Evolutionary conservation across 2,113 vertebrate species (phyloP), one percentile per base, ranked within the genome.

Genomic region (Pterocles gutturalis): DNA sequence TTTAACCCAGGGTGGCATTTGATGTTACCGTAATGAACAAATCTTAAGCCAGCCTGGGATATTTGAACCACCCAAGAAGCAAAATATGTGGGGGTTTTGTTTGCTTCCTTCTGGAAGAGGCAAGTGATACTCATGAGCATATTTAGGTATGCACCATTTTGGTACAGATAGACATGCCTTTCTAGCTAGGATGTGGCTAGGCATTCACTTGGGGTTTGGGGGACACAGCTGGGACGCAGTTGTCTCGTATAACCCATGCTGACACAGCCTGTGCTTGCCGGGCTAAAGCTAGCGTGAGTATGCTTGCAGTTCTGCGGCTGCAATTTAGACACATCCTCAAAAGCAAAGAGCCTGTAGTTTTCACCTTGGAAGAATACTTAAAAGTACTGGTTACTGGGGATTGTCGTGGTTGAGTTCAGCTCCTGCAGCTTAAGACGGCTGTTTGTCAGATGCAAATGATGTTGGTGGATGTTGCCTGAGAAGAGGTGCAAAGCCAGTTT

Each of bases 131-230:
- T 70, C n/a, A 0, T 0, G 10, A 6, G 9, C 28, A 6, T n/a
- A 14, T 60, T 88, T 49, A 70, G n/a, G 8, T 38, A 20, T 0
- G 1, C 1, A 2, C 26, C 12, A 2, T 61, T 72, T 78, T 3
- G 2, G 54, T 51, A 7, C 9, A 21, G 48, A 11, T 28, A 34
- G 34, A 28, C 22, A 3, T 3, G 21, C 19, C 6, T 61, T 17
- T 43, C n/a, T n/a, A n/a, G 19, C 25, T 51, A 28, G 28, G 15
- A 13, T 25, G n/a, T 62, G 51, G 13, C 31, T 61, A 48, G 46
- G 29, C n/a, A 8, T 87, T 95, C 31, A 5, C 3, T 0, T 69
- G 66, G 79, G 57, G 64, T 92, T 45, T 65, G n/a, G 34, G 73
- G 49, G 15, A 28, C 4, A 4, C 24, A 72, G 20, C 70, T 71